Percentiles rank a stretch among this genome's conserved stretches.
Evolutionary conservation across 2,113 vertebrate species (phyloP).

Genomic region (Bubo scandiacus): DNA sequence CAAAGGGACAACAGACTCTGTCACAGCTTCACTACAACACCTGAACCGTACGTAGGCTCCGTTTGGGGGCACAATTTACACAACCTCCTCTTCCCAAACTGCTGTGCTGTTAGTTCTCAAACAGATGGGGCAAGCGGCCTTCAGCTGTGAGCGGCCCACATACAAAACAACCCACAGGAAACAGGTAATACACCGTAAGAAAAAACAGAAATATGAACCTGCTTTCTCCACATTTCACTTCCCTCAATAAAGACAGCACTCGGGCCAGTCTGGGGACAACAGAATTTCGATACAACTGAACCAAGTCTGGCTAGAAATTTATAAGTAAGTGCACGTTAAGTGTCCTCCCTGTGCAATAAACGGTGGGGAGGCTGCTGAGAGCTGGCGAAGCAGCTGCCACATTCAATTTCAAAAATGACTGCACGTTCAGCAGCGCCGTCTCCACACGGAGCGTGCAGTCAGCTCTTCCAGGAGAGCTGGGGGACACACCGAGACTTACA

Average conservation of each 20-base stretch:
- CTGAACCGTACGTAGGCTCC: accelerated
- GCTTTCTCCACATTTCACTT: background rate
- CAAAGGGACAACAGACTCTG: background rate
- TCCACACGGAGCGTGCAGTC: background rate
- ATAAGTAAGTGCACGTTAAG: background rate
- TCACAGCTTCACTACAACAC: background rate
- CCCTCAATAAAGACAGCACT: background rate
- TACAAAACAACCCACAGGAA: background rate
- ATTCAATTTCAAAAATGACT: background rate
- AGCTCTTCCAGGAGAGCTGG: background rate
- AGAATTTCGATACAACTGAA: background rate
- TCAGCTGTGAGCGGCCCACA: background rate
- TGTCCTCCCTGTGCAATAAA: background rate
- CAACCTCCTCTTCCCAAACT: background rate
- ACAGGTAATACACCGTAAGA: accelerated
- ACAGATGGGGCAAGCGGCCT: background rate
- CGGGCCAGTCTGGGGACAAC: accelerated
- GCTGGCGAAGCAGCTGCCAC: background rate
- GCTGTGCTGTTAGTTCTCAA: background rate
- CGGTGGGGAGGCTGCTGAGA: background rate
- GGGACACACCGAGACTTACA: accelerated
- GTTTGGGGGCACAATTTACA: no score
- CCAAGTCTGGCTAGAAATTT: background rate
- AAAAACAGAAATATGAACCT: background rate
- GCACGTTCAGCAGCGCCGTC: background rate